These are phyloP conservation scores for Macrosiphum euphorbiae DNA, from an alignment of 2,888 invertebrate species.

Conservation along the genomic window DNA sequence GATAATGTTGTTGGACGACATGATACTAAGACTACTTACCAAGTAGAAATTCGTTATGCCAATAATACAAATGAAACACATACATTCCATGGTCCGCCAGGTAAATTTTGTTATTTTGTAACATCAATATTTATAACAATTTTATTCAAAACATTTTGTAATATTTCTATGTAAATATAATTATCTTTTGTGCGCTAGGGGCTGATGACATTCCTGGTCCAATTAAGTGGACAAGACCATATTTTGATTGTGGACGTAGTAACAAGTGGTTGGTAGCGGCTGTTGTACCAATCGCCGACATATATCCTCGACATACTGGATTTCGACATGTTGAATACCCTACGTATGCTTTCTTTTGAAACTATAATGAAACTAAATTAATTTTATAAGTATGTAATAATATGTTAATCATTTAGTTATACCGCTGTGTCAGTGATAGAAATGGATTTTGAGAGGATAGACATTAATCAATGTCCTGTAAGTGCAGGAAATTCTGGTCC, in stretches of 20 bases:
- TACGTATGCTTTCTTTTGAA: constrained; percentile 76
- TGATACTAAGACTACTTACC: constrained; percentile 92
- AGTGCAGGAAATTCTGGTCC: constrained; percentile 90
- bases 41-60: constrained; percentile 92
- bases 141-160: background rate
- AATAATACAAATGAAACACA: constrained; percentile 97
- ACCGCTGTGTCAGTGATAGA: constrained; percentile 93
- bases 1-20: constrained; percentile 84
- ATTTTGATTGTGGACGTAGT: constrained; percentile 95
- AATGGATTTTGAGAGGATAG: constrained; percentile 96
- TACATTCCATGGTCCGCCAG: constrained; percentile 94
- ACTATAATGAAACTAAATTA: background rate
- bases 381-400: background rate
- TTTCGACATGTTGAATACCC: constrained; percentile 95
- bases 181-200: constrained; percentile 69
- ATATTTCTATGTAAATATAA: background rate
- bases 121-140: constrained; percentile 60
- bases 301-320: constrained; percentile 92
- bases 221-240: constrained; percentile 93
- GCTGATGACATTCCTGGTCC: constrained; percentile 93
- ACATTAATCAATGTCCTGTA: constrained; percentile 96
- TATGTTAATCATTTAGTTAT: constrained; percentile 74
- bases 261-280: constrained; percentile 97
- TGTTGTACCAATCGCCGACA: constrained; percentile 94
- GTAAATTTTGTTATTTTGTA: constrained; percentile 68